Evolutionary conservation across 2,888 invertebrate genomes (phyloP).

Genomic region (Scrobipalpa atriplicella): DNA sequence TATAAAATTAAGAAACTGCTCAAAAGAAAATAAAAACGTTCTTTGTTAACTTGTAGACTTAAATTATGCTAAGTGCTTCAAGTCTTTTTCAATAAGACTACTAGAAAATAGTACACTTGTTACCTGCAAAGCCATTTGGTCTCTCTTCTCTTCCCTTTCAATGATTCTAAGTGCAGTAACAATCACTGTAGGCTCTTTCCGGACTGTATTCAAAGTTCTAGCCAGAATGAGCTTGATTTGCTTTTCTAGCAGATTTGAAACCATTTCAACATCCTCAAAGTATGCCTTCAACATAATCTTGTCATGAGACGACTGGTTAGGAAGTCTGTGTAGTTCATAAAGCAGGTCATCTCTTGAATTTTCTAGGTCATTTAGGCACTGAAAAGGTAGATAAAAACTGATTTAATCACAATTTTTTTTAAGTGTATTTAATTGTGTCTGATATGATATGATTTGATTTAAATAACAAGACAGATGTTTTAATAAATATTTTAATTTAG

Average conservation of each 20-base stretch:
- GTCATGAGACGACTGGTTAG: conserved; percentile 94
- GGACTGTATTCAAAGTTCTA: conserved; percentile 95
- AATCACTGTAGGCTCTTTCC: conserved; percentile 96
- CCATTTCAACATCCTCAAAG: conserved; percentile 96
- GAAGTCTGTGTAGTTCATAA: conserved; percentile 96
- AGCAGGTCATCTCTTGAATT: conserved; percentile 97
- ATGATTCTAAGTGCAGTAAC: conserved; percentile 98
- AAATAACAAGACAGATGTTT: too few relatives aligned
- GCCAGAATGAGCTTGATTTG: conserved; percentile 95
- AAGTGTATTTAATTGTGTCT: neutral
- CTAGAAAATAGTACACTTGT: neutral
- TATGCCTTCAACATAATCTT: conserved; percentile 97
- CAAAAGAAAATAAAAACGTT: neutral
- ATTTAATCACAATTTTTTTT: neutral
- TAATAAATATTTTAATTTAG: neutral
- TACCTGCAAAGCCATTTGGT: conserved; percentile 91
- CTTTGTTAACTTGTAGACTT: neutral
- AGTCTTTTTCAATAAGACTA: neutral
- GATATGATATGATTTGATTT: too few relatives aligned
- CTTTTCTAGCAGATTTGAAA: conserved; percentile 94
- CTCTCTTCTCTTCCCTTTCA: conserved; percentile 98
- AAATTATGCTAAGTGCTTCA: neutral
- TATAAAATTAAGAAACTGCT: neutral
- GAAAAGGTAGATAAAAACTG: conserved; percentile 44
- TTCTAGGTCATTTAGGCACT: conserved; percentile 96